Percentiles rank a stretch among this genome's conserved stretches.
These are phyloP conservation scores for Syngnathus floridae DNA, from an alignment of 2,113 vertebrate species.

Conservation along the genomic window DNA sequence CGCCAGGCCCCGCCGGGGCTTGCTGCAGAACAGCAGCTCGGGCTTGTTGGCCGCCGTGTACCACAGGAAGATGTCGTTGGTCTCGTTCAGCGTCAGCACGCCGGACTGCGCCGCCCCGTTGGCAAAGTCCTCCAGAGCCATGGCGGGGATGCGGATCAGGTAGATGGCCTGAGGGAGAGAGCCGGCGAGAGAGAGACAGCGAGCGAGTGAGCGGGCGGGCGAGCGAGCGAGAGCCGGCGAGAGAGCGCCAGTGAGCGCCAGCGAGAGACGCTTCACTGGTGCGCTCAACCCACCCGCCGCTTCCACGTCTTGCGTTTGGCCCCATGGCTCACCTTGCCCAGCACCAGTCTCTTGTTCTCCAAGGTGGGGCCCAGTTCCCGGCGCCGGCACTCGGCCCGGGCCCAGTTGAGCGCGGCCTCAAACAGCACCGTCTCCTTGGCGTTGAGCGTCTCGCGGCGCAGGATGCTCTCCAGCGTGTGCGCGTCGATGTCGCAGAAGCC, in stretches of 20 bases:
- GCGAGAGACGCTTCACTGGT: no score
- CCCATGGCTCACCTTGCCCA: constrained; percentile 70
- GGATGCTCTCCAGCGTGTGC: constrained; percentile 91
- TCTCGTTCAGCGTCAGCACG: constrained; percentile 89
- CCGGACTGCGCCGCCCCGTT: constrained; percentile 92
- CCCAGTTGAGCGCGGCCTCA: constrained; percentile 90
- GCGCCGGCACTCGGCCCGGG: constrained; percentile 89
- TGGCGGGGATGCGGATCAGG: constrained; percentile 89
- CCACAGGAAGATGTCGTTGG: constrained; percentile 97
- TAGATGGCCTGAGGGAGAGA: constrained; percentile 74
- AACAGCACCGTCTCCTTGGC: constrained; percentile 96
- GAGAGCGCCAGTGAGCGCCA: no score
- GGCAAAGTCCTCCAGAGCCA: constrained; percentile 93
- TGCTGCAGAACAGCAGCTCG: constrained; percentile 82
- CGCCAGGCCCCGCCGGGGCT: constrained; percentile 82
- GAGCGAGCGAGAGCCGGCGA: no score
- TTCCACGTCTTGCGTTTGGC: no score
- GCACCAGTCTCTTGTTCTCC: constrained; percentile 86
- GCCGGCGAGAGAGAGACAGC: background rate
- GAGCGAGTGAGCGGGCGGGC: no score
- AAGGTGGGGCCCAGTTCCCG: constrained; percentile 78
- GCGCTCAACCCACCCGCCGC: no score
- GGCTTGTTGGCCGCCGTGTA: constrained; percentile 93
- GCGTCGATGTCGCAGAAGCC: constrained; percentile 96
- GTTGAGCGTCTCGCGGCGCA: constrained; percentile 91